Evolutionary conservation across 35 echinoderm and acorn worm genomes (phyloP), one percentile per base, ranked within the genome.

Genomic region (Strongylocentrotus purpuratus): DNA sequence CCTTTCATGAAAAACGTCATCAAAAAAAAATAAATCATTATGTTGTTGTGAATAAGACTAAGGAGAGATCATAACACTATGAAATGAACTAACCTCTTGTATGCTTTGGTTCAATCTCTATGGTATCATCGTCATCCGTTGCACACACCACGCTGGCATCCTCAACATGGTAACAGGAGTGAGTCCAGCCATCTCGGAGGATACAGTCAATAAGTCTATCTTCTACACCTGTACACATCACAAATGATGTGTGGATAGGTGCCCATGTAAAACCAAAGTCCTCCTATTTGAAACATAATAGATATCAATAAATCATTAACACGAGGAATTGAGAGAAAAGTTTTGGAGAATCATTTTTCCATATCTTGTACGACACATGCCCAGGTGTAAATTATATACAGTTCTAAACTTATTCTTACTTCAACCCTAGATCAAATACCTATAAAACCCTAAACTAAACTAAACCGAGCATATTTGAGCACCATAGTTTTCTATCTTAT

Each of bases 191-290:
- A 31, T 93, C 91, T 50, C 91, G 47, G 45, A 47, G 13, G 47
- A 32, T 10, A 48, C 91, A 93, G 48, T 93, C 91, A 15, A 58
- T 25, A 9, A 93, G 91, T 5, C 5, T 31, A 13, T 93, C 91
- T 58, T 93, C 91, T 28, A 45, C 48, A 48, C 91, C 91, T 9
- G 91, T 93, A 32, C 91, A 93, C 91, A 58, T 93, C 46, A 93
- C 31, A 7, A 46, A 93, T 5, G 91, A 93, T 31, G 91, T 93
- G 48, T 93, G 91, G 28, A 93, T 93, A 31, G 91, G 91, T 12
- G 46, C 48, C 33, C 46, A 93, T 0, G 46, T 58, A 31, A 17
- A 93, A 13, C 91, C 91, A 58, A 93, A 93, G 48, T 93, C 91
- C 48, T 93, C 91, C 91, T 93, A 48, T 58, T 33, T 86, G 85